phyloP scores from a whole-genome alignment of 2,888 invertebrate genomes.

The Agonopterix heracliana region DNA sequence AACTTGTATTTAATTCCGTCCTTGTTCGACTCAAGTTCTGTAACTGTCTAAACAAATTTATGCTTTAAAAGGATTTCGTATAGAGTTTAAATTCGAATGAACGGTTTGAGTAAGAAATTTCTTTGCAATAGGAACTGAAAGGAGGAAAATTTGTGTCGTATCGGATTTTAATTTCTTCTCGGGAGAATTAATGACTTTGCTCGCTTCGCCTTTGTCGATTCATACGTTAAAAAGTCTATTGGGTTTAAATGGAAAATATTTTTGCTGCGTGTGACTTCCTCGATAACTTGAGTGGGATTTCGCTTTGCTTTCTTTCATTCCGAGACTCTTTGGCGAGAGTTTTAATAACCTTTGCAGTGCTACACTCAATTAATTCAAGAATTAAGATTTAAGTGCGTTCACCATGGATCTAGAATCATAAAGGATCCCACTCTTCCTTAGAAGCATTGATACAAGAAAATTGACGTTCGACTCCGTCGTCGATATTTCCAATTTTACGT shows the following conservation, averaged over 20 bases:
- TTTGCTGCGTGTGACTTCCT: conserved; percentile 7
- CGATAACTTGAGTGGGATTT: conserved; percentile 2
- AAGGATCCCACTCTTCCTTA: too few relatives aligned
- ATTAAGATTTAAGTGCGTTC: too few relatives aligned
- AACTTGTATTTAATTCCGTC: conserved; percentile 38
- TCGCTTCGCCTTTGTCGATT: conserved; percentile 40
- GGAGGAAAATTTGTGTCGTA: conserved; percentile 69
- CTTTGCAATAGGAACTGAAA: conserved; percentile 26
- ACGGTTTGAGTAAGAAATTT: not conserved
- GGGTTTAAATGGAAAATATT: conserved; percentile 34
- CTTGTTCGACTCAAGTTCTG: conserved; percentile 21
- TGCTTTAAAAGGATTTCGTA: not conserved
- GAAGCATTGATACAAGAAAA: too few relatives aligned
- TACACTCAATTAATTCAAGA: too few relatives aligned
- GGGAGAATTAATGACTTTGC: conserved; percentile 68
- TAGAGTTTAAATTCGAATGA: conserved; percentile 18
- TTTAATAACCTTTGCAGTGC: too few relatives aligned
- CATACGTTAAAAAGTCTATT: conserved; percentile 52
- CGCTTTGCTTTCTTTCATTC: not conserved
- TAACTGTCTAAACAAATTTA: not conserved
- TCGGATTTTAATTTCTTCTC: conserved; percentile 72
- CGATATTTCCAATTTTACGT: too few relatives aligned
- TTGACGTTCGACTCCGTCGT: too few relatives aligned
- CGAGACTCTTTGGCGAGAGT: too few relatives aligned
- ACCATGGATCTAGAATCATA: too few relatives aligned